Evolutionary conservation across 2,113 vertebrate species (phyloP).

Genomic region (Trichechus manatus): DNA sequence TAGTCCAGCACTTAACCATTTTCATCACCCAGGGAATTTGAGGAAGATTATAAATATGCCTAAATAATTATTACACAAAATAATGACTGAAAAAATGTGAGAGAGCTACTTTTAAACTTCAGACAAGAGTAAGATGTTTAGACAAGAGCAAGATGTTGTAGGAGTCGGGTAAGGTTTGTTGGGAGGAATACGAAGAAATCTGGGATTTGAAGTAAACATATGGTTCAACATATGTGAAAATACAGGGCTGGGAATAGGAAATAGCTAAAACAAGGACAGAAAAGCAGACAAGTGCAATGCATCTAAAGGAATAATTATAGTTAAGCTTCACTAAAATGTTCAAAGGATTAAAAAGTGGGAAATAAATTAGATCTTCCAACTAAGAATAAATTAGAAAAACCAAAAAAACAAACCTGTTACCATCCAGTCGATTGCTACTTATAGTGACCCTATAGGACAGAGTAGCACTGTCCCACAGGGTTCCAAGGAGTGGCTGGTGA

Average conservation of each 20-base stretch:
- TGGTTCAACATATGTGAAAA: slow-evolving; percentile 9
- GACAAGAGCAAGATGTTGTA: background rate
- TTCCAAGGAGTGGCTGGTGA: too few species aligned
- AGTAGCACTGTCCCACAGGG: too few species aligned
- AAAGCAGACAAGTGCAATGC: background rate
- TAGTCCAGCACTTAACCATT: background rate
- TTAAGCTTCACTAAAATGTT: background rate
- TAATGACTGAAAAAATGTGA: background rate
- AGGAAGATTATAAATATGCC: background rate
- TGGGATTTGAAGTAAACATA: background rate
- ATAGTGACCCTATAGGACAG: too few species aligned
- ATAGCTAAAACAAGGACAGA: background rate
- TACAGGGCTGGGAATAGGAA: background rate
- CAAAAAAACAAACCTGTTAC: too few species aligned
- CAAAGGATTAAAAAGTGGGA: background rate
- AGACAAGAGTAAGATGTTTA: background rate
- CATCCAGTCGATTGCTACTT: too few species aligned
- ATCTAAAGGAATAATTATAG: background rate
- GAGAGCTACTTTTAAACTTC: background rate
- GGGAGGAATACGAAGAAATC: background rate
- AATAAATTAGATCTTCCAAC: background rate
- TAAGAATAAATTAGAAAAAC: slow-evolving; percentile 41
- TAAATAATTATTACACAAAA: background rate
- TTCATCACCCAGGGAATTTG: background rate
- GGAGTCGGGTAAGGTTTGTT: background rate